These are phyloP conservation scores for Geodia barretti DNA, from an alignment of 37 sponge, comb jelly and placozoan genomes.

Conservation along the genomic window DNA sequence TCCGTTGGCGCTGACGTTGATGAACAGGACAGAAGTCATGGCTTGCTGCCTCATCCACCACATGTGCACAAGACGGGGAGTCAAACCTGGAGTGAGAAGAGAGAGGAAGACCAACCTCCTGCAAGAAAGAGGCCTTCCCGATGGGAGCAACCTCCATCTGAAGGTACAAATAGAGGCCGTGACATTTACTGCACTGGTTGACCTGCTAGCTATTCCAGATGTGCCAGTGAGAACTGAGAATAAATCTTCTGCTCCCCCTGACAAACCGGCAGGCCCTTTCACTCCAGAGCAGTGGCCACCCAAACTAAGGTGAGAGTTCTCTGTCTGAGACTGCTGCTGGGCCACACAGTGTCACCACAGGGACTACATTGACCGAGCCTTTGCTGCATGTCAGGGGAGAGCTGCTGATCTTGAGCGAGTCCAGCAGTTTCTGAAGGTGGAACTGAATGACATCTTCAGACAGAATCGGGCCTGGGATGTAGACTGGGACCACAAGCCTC, in stretches of 20 bases:
- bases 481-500: constrained; percentile 76
- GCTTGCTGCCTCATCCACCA: neutral
- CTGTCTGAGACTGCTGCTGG: neutral
- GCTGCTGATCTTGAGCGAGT: constrained; percentile 60
- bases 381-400: constrained; percentile 35
- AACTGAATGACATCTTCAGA: constrained; percentile 58
- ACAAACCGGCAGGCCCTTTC: too few relatives aligned
- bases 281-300: constrained; percentile 33
- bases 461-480: constrained; percentile 66
- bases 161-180: too few relatives aligned
- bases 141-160: neutral
- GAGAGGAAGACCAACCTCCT: neutral
- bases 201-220: too few relatives aligned
- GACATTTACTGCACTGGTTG: too few relatives aligned
- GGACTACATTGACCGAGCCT: constrained; percentile 69
- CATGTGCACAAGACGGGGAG: neutral
- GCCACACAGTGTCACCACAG: neutral
- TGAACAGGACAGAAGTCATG: neutral
- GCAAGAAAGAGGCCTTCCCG: constrained; percentile 2
- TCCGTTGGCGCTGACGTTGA: neutral
- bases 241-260: too few relatives aligned
- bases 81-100: neutral
- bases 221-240: too few relatives aligned
- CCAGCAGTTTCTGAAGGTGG: constrained; percentile 50
- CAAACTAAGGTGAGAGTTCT: constrained; percentile 10